A percentile compares a stretch with the other conserved stretches of the same genome.
Evolutionary conservation across 1,140 invertebrate genomes (phyloP).

Genomic region (Ditylenchus dipsaci): DNA sequence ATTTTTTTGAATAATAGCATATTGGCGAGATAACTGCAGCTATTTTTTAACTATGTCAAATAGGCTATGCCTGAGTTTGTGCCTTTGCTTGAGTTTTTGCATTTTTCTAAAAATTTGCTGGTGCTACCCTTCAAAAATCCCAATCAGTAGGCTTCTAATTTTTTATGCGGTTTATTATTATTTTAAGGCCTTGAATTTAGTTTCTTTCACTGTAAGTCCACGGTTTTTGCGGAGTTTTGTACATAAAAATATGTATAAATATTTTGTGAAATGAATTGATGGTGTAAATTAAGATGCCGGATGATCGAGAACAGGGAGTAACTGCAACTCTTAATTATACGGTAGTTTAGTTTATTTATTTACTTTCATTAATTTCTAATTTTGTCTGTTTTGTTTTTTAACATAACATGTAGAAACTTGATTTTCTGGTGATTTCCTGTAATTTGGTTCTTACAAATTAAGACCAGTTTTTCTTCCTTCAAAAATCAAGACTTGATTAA

Average conservation of each 20-base stretch:
- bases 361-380: slow-evolving; percentile 6
- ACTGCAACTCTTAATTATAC: slow-evolving; percentile 42
- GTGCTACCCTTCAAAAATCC: slow-evolving; percentile 38
- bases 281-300: slow-evolving; percentile 33
- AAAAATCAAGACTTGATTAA: too few relatives aligned
- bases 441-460: too few relatives aligned
- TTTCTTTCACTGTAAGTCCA: background rate
- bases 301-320: slow-evolving; percentile 40
- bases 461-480: too few relatives aligned
- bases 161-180: background rate
- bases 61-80: too few relatives aligned
- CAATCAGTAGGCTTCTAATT: slow-evolving; percentile 30
- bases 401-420: too few relatives aligned
- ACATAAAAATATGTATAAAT: background rate
- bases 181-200: background rate
- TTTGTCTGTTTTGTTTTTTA: too few relatives aligned
- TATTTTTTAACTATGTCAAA: too few relatives aligned
- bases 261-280: background rate
- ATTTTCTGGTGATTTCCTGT: too few relatives aligned
- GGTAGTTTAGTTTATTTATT: slow-evolving; percentile 21
- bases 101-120: too few relatives aligned
- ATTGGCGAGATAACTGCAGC: too few relatives aligned
- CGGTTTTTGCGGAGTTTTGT: background rate
- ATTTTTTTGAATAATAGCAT: too few relatives aligned
- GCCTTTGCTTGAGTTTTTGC: too few relatives aligned